Evolutionary conservation across 2,113 vertebrate species (phyloP), one percentile per base, ranked within the genome.

Genomic region (Oryzias melastigma): DNA sequence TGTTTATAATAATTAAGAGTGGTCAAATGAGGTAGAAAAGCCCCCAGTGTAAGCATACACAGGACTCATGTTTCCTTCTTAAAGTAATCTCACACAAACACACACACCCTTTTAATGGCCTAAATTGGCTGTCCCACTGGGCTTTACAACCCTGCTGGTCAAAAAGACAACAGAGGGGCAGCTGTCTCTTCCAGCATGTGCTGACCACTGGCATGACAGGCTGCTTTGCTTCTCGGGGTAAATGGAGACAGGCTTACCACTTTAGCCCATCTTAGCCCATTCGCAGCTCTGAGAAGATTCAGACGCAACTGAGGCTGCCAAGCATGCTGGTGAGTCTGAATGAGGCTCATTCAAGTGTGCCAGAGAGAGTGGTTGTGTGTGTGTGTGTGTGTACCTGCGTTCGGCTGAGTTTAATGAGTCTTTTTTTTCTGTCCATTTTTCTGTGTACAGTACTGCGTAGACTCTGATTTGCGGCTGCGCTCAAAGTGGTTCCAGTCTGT

Each of bases 301-400:
- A 71, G 77, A 61, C 55, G 22, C 59, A 27, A 71, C 63, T 27
- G 56, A 78, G 61, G 53, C 77, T 87, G 82, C 83, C 85, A 83
- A 87, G 65, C 76, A 90, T 87, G 87, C 82, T 90, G 88, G 88
- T 90, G 78, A 88, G 87, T 87, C 78, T 87, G 79, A 90, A 85
- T 84, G 74, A 80, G 76, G 59, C 62, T 78, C 64, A 81, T 87
- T 88, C 75, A 88, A 35, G 27, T 4, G 51, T 50, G 71, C 71
- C 70, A 69, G 61, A 17, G 50, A 67, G 64, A 59, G 66, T 56
- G 64, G 57, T 60, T 57, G 1, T 66, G 50, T 68, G 49, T 56
- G 4, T 66, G 53, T 71, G 48, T 65, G 58, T 75, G 63, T 74
- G 53, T 67, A 73, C 73, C 72, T 81, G 75, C 54, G 68, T 42